Evolutionary conservation across 2,797 vertebrate species (phyloP).

Genomic region (Oryzias dopingdopingensis): DNA sequence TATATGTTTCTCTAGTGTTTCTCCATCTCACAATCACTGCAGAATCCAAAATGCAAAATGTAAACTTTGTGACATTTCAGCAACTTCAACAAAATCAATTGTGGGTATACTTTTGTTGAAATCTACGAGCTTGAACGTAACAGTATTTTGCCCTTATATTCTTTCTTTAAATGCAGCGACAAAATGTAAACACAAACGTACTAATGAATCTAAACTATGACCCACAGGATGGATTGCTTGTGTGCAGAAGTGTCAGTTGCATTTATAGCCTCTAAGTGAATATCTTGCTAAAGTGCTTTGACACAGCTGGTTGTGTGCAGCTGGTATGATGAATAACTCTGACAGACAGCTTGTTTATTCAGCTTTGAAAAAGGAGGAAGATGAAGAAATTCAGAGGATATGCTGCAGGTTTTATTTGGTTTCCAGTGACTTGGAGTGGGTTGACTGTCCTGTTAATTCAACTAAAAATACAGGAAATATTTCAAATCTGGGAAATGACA

Average conservation of each 20-base stretch:
- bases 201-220: conserved; percentile 9
- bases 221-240: conserved; percentile 1
- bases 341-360: conserved; percentile 24
- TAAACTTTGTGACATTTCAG: conserved; percentile 15
- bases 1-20: not conserved
- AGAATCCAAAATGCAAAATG: conserved; percentile 5
- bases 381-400: not conserved
- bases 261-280: not conserved
- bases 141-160: conserved; percentile 6
- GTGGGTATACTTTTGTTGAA: conserved; percentile 47
- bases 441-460: not conserved
- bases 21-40: conserved; percentile 1
- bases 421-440: not conserved
- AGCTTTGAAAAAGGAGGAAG: conserved; percentile 14
- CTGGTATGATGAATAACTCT: conserved; percentile 1
- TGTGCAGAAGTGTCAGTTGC: not conserved
- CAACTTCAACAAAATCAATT: conserved; percentile 42
- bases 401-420: not conserved
- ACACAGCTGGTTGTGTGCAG: not conserved
- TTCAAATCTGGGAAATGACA: not conserved
- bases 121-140: conserved; percentile 55
- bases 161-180: conserved; percentile 13
- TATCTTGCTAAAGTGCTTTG: conserved; percentile 7
- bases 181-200: conserved; percentile 10
- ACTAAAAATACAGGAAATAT: not conserved